Percentiles rank a stretch among this genome's conserved stretches.
Evolutionary conservation across 2,888 invertebrate species (phyloP).

Genomic region (Trichopria drosophilae): DNA sequence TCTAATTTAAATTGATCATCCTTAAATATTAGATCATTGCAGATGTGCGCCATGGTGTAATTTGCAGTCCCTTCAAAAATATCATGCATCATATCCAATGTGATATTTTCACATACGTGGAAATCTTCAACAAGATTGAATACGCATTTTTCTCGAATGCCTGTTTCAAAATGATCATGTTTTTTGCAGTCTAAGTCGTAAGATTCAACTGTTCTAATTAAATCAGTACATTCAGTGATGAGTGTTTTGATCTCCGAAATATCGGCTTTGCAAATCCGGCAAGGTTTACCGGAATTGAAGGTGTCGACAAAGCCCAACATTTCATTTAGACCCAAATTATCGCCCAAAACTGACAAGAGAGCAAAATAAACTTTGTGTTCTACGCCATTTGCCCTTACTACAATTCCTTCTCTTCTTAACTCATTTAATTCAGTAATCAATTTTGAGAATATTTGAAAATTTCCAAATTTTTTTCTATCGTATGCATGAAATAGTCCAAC

Average conservation of each 20-base stretch:
- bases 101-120: slow-evolving; percentile 14
- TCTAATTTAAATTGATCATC: slow-evolving; percentile 14
- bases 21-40: slow-evolving; percentile 16
- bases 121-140: slow-evolving; percentile 14
- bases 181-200: slow-evolving; percentile 8
- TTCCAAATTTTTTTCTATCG: slow-evolving; percentile 13
- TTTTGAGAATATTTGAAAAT: slow-evolving; percentile 5
- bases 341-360: too few relatives aligned
- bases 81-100: slow-evolving; percentile 18
- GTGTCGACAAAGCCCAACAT: slow-evolving; percentile 21
- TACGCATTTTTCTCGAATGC: too few relatives aligned
- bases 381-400: slow-evolving; percentile 2
- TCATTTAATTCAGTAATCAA: slow-evolving; percentile 17
- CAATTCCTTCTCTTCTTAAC: slow-evolving; percentile 10
- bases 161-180: slow-evolving; percentile 10
- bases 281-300: slow-evolving; percentile 15
- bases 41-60: slow-evolving; percentile 12
- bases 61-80: slow-evolving; percentile 16
- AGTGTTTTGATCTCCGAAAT: slow-evolving; percentile 11
- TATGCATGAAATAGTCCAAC: slow-evolving; percentile 14
- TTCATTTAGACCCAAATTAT: too few relatives aligned
- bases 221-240: neutral
- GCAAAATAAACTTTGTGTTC: slow-evolving; percentile 8
- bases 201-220: slow-evolving; percentile 8
- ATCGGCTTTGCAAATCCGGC: slow-evolving; percentile 14